Percentiles rank a stretch among this genome's conserved stretches.
phyloP scores from a whole-genome alignment of 1,140 invertebrate genomes.

The Choristoneura fumiferana region DNA sequence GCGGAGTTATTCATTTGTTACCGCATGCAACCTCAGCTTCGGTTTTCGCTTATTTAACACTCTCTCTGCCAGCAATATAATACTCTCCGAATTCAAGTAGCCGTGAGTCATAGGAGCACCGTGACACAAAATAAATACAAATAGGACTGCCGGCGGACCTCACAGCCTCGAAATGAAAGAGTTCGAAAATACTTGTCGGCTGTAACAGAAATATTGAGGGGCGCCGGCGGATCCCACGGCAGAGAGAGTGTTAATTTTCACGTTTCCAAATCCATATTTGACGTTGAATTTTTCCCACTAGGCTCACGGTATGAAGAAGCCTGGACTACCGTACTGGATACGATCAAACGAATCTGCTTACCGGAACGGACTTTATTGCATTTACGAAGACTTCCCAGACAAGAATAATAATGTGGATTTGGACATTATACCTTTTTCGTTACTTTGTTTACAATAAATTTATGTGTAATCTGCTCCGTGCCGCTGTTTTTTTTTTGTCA shows the following conservation, averaged over 20 bases:
- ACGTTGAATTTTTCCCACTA: slow-evolving; percentile 59
- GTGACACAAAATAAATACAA: no score
- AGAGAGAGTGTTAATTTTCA: no score
- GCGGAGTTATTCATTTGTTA: no score
- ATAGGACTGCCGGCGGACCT: no score
- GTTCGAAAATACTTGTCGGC: no score
- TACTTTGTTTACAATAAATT: slow-evolving; percentile 58
- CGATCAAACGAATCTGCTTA: slow-evolving; percentile 36
- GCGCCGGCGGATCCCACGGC: no score
- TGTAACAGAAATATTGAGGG: no score
- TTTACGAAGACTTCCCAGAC: slow-evolving; percentile 55
- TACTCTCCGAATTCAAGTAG: no score
- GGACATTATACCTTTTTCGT: slow-evolving; percentile 52
- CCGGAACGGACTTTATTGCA: slow-evolving; percentile 43
- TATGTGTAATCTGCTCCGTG: slow-evolving; percentile 44
- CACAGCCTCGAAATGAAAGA: no score
- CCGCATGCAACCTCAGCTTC: slow-evolving; percentile 1
- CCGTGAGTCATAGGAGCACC: no score
- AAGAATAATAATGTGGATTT: slow-evolving; percentile 64
- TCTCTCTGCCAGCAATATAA: no score
- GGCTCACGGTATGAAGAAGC: slow-evolving; percentile 71
- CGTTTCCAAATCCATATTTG: slow-evolving; percentile 67
- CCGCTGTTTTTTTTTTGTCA: slow-evolving; percentile 8
- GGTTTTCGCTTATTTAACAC: background rate
- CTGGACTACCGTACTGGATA: slow-evolving; percentile 35